phyloP scores from a whole-genome alignment of 2,113 vertebrate genomes.

The Campylomormyrus tamandua region DNA sequence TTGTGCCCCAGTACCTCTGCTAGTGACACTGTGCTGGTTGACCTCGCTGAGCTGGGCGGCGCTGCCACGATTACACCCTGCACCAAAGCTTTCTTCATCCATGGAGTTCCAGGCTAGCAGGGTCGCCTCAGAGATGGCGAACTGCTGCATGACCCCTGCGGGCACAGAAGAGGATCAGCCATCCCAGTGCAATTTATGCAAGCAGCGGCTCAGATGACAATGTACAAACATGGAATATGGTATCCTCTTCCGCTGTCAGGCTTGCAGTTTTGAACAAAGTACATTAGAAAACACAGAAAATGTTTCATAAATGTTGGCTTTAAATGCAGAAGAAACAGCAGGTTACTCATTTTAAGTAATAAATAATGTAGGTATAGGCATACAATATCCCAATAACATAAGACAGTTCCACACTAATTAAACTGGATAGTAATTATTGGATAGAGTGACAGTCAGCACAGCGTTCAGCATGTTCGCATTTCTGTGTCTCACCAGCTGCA shows the following conservation, averaged over 20 bases:
- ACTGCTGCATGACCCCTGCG: conserved; percentile 90
- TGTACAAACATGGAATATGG: not conserved
- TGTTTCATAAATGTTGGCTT: not conserved
- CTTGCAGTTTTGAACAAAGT: not conserved
- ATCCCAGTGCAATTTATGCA: not conserved
- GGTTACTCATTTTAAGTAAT: not conserved
- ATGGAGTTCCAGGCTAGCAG: conserved; percentile 93
- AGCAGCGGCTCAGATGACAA: not conserved
- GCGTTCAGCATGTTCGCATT: not conserved
- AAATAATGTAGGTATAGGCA: not conserved
- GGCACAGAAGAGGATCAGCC: conserved; percentile 14
- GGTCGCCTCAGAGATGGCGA: conserved; percentile 92
- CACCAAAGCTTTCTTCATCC: conserved; percentile 87
- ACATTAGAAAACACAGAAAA: not conserved
- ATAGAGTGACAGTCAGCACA: not conserved
- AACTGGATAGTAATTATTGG: not conserved
- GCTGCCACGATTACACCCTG: conserved; percentile 89
- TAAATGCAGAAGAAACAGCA: not conserved
- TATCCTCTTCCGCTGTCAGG: not conserved
- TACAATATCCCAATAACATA: not conserved
- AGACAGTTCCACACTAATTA: not conserved
- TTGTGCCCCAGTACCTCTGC: conserved; percentile 51
- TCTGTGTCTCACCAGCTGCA: conserved; percentile 70
- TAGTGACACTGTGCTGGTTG: conserved; percentile 84
- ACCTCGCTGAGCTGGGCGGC: conserved; percentile 82